Base-by-base conservation (phyloP, 2,797 vertebrate genomes). In the Lindbergichthys nudifrons region DNA sequence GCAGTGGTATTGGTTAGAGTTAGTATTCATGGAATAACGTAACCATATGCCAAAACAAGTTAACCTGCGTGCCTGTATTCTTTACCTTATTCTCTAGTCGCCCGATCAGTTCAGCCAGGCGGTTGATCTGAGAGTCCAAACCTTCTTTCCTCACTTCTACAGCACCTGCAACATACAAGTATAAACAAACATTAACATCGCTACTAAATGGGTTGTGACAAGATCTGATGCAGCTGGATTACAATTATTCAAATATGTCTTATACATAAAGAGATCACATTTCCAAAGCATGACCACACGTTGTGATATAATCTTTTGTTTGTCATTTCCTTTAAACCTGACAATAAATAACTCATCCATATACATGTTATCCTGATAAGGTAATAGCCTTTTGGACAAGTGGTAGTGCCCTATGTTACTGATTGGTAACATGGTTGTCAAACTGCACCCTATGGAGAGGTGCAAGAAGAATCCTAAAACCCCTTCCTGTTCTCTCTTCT, bases 41-140 rank as follows among this genome's bases (percentile, higher is more conserved):
- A 12, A 46, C 51, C 16, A 15, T 26, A n/a, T 57, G 42, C 14
- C 43, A 57, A 65, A 68, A 46, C 10, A 18, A 16, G 65, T 58
- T 26, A 63, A 16, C 3, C 12, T 51, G 45, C 2, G 2, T 11
- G 13, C 36, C 9, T 60, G 16, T 32, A 4, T 52, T 73, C 53
- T 71, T 86, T 88, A 98, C 98, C 97, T 99, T 99, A 89, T 94
- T 98, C 92, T 99, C 98, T 92, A 99, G 94, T 71, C 96, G 95
- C 81, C 96, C 95, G 2, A 99, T 97, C 45, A 99, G 94, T 77
- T 98, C 96, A 0, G 98, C 97, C 91, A 99, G 86, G 58, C 97
- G 96, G 91, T 96, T 97, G 90, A 99, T 96, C 93, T 99, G 98
- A 21, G 94, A 91, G 62, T 97, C 98, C 81, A 99, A 94, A 51